These are phyloP conservation scores for Acrocyrtus sp. DNA, from an alignment of 2,888 invertebrate genomes.

Conservation along the genomic window DNA sequence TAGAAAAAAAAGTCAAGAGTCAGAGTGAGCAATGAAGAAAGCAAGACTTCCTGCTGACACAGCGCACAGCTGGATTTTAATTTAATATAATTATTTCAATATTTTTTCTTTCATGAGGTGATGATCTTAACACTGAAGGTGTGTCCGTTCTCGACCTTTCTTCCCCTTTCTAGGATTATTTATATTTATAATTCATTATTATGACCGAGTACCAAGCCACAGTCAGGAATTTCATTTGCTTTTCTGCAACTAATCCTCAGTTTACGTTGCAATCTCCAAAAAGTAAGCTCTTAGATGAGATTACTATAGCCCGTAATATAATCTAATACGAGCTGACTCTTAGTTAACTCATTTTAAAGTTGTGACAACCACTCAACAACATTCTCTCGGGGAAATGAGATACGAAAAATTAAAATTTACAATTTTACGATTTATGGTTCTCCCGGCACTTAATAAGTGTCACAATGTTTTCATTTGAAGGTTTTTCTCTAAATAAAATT, in stretches of 20 bases:
- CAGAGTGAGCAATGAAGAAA: conserved; percentile 37
- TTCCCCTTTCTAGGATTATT: no score
- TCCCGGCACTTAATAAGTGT: conserved; percentile 27
- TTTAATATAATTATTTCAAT: conserved; percentile 52
- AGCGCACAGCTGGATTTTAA: conserved; percentile 55
- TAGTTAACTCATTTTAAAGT: conserved; percentile 10
- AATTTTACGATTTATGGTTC: conserved; percentile 28
- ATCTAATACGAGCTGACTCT: no score
- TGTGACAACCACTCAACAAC: conserved; percentile 36
- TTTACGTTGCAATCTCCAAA: no score
- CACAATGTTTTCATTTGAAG: conserved; percentile 27
- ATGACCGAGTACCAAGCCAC: no score
- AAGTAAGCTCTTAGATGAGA: no score
- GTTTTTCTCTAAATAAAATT: conserved; percentile 8
- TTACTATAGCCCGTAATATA: no score
- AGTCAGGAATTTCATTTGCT: no score
- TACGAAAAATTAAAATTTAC: conserved; percentile 29
- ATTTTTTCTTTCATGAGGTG: conserved; percentile 41
- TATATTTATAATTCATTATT: no score
- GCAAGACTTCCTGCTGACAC: conserved; percentile 50
- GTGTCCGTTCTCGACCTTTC: conserved; percentile 44
- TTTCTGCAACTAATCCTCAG: no score
- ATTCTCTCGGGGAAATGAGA: conserved; percentile 4
- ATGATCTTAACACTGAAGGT: conserved; percentile 48
- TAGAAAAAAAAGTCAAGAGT: neutral